Evolutionary conservation across 2,797 vertebrate genomes (phyloP), one percentile per base, ranked within the genome.

Genomic region (Naso thynnoides): DNA sequence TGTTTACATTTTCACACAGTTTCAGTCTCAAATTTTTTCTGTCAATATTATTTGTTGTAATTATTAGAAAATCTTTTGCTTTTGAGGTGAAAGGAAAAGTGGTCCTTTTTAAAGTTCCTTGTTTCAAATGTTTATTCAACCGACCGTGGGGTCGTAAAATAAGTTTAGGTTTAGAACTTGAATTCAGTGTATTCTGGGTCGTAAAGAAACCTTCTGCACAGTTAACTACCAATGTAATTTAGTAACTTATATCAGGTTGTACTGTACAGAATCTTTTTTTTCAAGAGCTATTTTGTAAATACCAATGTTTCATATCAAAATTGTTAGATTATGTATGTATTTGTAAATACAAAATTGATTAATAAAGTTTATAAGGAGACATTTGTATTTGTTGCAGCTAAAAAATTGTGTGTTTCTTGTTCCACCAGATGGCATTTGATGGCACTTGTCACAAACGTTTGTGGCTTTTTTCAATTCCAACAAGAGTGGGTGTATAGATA

Each of bases 321-420:
- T 81, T 90, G 79, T 80, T 93, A 92, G 83, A 89, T 87, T 91
- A 88, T 95, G 93, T 95, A 94, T 89, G 93, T 95, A 95, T 93
- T 89, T 95, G 94, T 95, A 95, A 92, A 95, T 94, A 93, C 57
- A 91, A 88, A 93, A 85, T 86, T 89, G 84, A 92, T 91, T 90
- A 95, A 93, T 94, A 95, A 95, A 94, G 88, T 94, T 95, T 94
- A 92, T 94, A 92, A 93, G 89, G 71, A 92, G 82, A 89, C 61
- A 50, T 89, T 88, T 85, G 57, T 60, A 84, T 86, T 65, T 85
- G 72, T 42, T 75, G 65, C 45, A 74, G 48, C 36, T 71, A 11
- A 42, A 55, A 27, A 57, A 44, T n/a, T 16, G 8, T 57, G 8
- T 73, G 53, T 59, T 71, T 58, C 21, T 60, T 76, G 1, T 21